These are phyloP conservation scores for Pelecanus crispus DNA, from an alignment of 2,113 vertebrate genomes.

Conservation along the genomic window DNA sequence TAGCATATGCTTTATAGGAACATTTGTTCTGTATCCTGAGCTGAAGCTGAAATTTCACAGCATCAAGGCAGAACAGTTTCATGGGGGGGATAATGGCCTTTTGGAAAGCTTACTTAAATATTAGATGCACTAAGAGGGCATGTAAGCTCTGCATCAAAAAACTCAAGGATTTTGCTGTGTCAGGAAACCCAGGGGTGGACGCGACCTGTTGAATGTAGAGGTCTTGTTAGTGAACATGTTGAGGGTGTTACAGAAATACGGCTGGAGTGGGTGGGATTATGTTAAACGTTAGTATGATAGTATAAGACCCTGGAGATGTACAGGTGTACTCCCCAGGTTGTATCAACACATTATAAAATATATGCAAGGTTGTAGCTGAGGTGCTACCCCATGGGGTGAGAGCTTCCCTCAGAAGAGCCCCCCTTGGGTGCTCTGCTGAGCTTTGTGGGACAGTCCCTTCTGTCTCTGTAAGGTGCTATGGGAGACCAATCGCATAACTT, in stretches of 20 bases:
- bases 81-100: background rate
- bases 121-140: background rate
- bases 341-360: background rate
- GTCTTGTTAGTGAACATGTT: background rate
- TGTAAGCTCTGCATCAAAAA: background rate
- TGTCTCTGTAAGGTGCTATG: background rate
- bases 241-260: background rate
- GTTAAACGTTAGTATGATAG: background rate
- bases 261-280: background rate
- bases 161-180: background rate
- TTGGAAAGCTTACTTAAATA: background rate
- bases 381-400: background rate
- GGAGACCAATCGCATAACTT: background rate
- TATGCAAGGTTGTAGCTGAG: background rate
- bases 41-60: background rate
- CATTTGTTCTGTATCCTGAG: background rate
- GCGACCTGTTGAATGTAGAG: background rate
- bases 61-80: background rate
- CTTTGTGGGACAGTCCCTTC: background rate
- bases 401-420: background rate
- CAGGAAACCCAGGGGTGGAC: background rate
- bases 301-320: background rate
- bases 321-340: background rate
- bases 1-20: background rate
- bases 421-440: background rate